These are phyloP conservation scores for Zoanthus sansibaricus DNA, from an alignment of 92 coral and sea anemone species.

Conservation along the genomic window DNA sequence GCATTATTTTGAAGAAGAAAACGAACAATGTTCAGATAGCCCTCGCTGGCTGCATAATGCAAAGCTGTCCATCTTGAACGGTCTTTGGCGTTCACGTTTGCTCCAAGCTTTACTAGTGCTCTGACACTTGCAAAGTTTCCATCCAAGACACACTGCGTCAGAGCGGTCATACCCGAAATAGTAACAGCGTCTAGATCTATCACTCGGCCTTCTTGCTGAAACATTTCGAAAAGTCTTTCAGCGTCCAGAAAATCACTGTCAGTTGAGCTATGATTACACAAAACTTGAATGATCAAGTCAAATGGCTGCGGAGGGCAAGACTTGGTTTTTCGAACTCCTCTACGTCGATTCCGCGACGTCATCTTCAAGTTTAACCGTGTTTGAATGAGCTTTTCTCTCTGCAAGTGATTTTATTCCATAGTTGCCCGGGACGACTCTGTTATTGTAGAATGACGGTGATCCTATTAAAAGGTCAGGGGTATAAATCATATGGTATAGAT, in stretches of 20 bases:
- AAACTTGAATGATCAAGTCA: conserved; percentile 78
- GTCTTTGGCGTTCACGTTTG: conserved; percentile 83
- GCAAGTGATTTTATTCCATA: neutral
- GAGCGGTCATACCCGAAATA: conserved; percentile 93
- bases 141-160: conserved; percentile 91
- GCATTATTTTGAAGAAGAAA: conserved; percentile 77
- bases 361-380: neutral
- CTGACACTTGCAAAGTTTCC: conserved; percentile 87
- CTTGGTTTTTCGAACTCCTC: conserved; percentile 29
- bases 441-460: neutral
- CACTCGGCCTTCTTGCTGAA: conserved; percentile 61
- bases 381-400: neutral
- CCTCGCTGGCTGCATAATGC: conserved; percentile 95
- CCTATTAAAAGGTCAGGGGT: neutral
- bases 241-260: conserved; percentile 71
- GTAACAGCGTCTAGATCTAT: conserved; percentile 86
- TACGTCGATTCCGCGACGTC: conserved; percentile 36
- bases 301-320: conserved; percentile 72
- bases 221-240: conserved; percentile 63
- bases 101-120: conserved; percentile 82
- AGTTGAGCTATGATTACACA: conserved; percentile 64
- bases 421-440: too few relatives aligned
- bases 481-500: neutral
- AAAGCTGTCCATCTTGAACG: conserved; percentile 85
- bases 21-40: conserved; percentile 87